Evolutionary conservation across 2,113 vertebrate species (phyloP).

Genomic region (Phaethon lepturus): DNA sequence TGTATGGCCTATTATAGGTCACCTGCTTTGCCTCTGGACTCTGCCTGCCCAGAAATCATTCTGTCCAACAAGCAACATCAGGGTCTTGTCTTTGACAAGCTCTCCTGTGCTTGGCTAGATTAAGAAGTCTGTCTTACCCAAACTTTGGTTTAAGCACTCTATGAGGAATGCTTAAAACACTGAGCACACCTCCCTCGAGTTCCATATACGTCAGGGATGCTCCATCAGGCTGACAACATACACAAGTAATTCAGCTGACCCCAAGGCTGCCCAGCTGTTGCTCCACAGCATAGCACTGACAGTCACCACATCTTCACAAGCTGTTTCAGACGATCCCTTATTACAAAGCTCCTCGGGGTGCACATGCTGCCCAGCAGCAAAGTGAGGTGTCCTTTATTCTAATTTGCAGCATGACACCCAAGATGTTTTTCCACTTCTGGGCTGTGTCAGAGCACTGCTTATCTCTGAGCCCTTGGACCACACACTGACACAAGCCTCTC

Average conservation of each 20-base stretch:
- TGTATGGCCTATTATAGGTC: neutral
- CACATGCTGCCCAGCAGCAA: fast-evolving
- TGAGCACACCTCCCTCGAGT: neutral
- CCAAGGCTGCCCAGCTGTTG: neutral
- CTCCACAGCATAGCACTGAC: fast-evolving
- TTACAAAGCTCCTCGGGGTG: fast-evolving
- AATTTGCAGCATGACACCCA: fast-evolving
- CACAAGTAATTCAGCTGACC: too few relatives aligned
- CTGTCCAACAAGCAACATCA: neutral
- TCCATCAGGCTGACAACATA: neutral
- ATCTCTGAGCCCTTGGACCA: neutral
- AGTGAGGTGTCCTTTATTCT: neutral
- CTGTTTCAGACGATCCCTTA: neutral
- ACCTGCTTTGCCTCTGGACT: neutral
- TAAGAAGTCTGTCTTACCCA: neutral
- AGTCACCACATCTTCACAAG: fast-evolving
- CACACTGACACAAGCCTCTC: neutral
- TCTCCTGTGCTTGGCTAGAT: neutral
- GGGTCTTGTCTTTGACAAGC: neutral
- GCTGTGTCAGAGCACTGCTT: too few relatives aligned
- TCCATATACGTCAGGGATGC: fast-evolving
- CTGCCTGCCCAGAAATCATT: neutral
- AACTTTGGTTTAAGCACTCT: neutral
- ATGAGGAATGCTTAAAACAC: neutral
- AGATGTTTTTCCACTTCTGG: neutral